Conservation (phyloP, 1,140 invertebrate genomes). For the Carcinoscorpius rotundicauda region DNA sequence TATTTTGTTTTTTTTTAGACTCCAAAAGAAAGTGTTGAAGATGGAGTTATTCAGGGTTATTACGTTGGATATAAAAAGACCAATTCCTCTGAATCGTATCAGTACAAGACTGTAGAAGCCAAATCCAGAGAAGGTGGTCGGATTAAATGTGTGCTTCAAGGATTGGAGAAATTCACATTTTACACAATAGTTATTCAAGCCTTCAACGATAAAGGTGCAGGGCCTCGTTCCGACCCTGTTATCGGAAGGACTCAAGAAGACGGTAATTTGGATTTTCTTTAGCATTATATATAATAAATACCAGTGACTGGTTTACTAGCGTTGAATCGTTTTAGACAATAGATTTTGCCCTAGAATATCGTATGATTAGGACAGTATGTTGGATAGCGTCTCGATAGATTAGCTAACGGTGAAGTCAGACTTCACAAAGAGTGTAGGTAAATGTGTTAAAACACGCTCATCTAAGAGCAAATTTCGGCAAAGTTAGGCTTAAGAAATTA, state of each 20-base stretch:
- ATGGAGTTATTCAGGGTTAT: conserved; percentile 34
- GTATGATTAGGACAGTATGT: too few species aligned
- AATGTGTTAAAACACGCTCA: too few species aligned
- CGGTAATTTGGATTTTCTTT: conserved; percentile 19
- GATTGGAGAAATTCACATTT: conserved; percentile 31
- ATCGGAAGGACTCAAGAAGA: conserved; percentile 29
- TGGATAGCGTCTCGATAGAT: too few species aligned
- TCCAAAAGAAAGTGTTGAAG: conserved; percentile 36
- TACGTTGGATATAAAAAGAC: conserved; percentile 34
- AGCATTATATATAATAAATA: too few species aligned
- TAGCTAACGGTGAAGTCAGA: too few species aligned
- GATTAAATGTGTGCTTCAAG: conserved; percentile 13
- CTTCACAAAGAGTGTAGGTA: too few species aligned
- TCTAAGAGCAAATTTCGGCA: too few species aligned
- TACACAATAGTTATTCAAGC: conserved; percentile 35
- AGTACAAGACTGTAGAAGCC: conserved; percentile 26
- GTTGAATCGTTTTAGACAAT: too few species aligned
- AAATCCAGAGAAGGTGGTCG: conserved; percentile 4
- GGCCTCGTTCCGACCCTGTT: conserved; percentile 31
- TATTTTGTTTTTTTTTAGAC: background rate
- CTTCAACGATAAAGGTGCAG: conserved; percentile 33
- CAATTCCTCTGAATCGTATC: conserved; percentile 27
- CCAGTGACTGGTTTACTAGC: too few species aligned
- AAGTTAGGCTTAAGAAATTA: too few species aligned
- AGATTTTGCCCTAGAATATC: too few species aligned